Conservation (phyloP, 2,113 vertebrate genomes). For the Turdus rufiventris region DNA sequence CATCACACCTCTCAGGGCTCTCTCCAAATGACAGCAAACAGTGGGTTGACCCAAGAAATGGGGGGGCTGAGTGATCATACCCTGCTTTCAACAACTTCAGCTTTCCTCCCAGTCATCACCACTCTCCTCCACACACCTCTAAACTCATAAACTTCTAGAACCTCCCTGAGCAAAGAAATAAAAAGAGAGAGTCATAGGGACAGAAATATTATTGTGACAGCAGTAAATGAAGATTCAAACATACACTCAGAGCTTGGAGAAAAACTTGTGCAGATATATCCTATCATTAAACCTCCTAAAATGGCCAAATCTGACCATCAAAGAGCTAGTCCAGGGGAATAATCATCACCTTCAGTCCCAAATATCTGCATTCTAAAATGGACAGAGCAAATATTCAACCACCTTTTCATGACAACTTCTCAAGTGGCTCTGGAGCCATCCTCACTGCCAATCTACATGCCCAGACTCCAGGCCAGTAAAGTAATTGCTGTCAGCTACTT, state of each 20-base stretch:
- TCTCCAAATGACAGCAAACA: neutral
- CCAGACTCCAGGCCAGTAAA: neutral
- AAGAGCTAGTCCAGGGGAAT: neutral
- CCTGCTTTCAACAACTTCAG: neutral
- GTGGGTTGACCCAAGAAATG: neutral
- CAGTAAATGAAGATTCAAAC: neutral
- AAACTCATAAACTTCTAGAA: neutral
- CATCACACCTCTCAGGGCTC: neutral
- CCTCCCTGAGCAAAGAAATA: neutral
- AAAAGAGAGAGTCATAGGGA: neutral
- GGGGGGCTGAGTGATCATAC: neutral
- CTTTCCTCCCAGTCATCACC: neutral
- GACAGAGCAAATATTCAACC: fast-evolving
- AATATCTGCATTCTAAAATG: neutral
- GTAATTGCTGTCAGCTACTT: neutral
- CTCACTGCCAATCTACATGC: neutral
- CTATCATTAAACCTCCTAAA: neutral
- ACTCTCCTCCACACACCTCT: neutral
- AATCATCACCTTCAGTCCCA: neutral
- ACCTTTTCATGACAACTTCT: neutral
- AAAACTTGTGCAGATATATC: neutral
- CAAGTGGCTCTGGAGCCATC: neutral
- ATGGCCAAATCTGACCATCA: neutral
- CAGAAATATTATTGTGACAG: neutral
- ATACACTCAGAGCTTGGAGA: neutral